A percentile compares a stretch with the other conserved stretches of the same genome.
These are phyloP conservation scores for Drosophila demipolita DNA, from an alignment of 2,888 invertebrate species.

Conservation along the genomic window DNA sequence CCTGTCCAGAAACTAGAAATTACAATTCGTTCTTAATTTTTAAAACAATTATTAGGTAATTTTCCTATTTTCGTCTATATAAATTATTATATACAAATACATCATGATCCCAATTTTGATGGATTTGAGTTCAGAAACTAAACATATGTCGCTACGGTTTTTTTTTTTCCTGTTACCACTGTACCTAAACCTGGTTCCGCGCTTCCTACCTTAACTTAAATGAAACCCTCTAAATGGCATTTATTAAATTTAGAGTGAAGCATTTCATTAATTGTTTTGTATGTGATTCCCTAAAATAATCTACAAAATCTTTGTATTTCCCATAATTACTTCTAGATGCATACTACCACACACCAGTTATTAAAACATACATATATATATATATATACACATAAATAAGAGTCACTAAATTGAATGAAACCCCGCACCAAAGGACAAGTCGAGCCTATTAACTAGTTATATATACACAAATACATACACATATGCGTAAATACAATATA, in stretches of 20 bases:
- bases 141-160: background rate
- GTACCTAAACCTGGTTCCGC: background rate
- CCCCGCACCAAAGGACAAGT: slow-evolving; percentile 72
- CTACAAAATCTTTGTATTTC: slow-evolving; percentile 3
- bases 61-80: background rate
- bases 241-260: slow-evolving; percentile 27
- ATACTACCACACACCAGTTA: slow-evolving; percentile 9
- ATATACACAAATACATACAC: slow-evolving; percentile 15
- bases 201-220: background rate
- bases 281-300: slow-evolving; percentile 28
- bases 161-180: background rate
- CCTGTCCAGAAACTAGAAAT: background rate
- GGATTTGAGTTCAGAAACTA: background rate
- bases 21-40: background rate
- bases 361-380: background rate
- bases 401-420: slow-evolving; percentile 13
- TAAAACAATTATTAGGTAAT: background rate
- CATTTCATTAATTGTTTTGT: slow-evolving; percentile 39
- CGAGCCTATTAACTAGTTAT: slow-evolving; percentile 58
- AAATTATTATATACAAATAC: background rate
- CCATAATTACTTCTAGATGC: background rate
- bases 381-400: background rate
- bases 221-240: slow-evolving; percentile 41
- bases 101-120: background rate
- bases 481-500: background rate